These are phyloP conservation scores for Hippolais icterina DNA, from an alignment of 2,113 vertebrate genomes.

Conservation along the genomic window DNA sequence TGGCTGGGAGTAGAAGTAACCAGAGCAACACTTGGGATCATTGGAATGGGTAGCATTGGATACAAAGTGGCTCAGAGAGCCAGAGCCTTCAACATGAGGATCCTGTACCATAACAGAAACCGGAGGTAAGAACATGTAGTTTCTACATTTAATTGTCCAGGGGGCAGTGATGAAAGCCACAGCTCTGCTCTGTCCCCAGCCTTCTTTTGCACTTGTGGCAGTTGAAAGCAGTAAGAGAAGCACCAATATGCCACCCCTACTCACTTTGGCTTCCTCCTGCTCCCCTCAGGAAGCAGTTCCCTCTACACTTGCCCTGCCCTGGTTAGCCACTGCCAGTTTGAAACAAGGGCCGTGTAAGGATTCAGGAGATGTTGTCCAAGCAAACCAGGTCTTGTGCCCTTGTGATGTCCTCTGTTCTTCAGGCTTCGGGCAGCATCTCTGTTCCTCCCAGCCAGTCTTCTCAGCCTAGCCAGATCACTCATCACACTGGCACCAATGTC, in stretches of 20 bases:
- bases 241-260: background rate
- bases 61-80: slow-evolving; percentile 73
- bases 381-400: background rate
- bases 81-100: slow-evolving; percentile 74
- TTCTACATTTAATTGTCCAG: background rate
- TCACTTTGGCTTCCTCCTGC: background rate
- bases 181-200: background rate
- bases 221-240: background rate
- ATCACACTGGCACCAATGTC: background rate
- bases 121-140: slow-evolving; percentile 22
- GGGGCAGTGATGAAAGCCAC: background rate
- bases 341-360: background rate
- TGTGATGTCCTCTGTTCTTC: background rate
- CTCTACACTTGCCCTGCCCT: background rate
- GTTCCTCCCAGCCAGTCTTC: background rate
- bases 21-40: slow-evolving; percentile 64
- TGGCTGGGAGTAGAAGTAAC: slow-evolving; percentile 72
- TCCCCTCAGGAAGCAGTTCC: background rate
- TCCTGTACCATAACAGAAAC: slow-evolving; percentile 75
- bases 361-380: background rate
- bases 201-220: background rate
- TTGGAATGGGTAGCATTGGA: slow-evolving; percentile 75
- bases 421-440: background rate
- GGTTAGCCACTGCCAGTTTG: background rate
- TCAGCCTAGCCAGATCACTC: background rate